Percentiles rank a stretch among this genome's conserved stretches.
phyloP scores from a whole-genome alignment of 2,113 vertebrate species.

The Epinephelus moara region DNA sequence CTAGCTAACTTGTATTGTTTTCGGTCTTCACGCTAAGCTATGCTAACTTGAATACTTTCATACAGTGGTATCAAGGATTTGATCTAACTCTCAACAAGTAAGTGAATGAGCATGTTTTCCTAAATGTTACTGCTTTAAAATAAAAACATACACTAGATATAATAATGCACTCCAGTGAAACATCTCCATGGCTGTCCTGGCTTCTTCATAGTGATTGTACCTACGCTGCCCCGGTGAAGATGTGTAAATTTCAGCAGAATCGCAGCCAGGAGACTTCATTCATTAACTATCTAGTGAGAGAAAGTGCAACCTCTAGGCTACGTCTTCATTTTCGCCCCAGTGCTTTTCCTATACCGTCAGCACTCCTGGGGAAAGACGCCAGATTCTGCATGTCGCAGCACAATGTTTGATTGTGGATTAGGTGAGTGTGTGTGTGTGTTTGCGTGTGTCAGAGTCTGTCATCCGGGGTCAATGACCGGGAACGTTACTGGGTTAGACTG shows the following conservation, averaged over 20 bases:
- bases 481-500: neutral
- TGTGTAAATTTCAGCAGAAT: slow-evolving; percentile 27
- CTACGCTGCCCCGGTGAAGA: neutral
- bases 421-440: neutral
- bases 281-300: neutral
- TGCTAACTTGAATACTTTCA: no score
- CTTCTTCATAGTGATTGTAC: neutral
- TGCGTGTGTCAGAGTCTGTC: neutral
- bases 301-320: slow-evolving; percentile 36
- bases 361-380: slow-evolving; percentile 33
- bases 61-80: neutral
- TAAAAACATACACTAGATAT: no score
- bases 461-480: slow-evolving; percentile 15
- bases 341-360: slow-evolving; percentile 54
- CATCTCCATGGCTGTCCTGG: neutral
- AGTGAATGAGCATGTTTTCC: neutral
- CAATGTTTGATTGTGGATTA: slow-evolving; percentile 29
- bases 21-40: no score
- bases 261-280: slow-evolving; percentile 24
- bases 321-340: slow-evolving; percentile 28
- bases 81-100: neutral
- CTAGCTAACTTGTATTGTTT: no score
- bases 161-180: neutral
- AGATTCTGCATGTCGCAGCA: slow-evolving; percentile 30
- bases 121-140: neutral